These are phyloP conservation scores for Ypsolopha scabrella DNA, from an alignment of 2,888 invertebrate species.

Conservation along the genomic window DNA sequence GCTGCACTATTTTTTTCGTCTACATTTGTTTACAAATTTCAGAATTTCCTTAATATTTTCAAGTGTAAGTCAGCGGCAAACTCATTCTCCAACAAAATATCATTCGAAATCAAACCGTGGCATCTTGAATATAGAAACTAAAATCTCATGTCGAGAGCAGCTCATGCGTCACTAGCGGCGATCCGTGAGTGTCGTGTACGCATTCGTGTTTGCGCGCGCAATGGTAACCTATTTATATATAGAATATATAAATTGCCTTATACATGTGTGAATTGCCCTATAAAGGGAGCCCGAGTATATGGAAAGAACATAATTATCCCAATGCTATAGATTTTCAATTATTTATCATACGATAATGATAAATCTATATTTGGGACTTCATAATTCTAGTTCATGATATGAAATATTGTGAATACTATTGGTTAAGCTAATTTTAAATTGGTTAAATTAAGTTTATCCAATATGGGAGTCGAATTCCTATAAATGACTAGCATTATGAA, in stretches of 20 bases:
- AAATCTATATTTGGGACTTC: slow-evolving; percentile 1
- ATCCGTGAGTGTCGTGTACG: background rate
- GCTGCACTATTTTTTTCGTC: too few species aligned
- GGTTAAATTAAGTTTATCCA: background rate
- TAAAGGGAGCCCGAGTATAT: slow-evolving; percentile 18
- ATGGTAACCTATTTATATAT: slow-evolving; percentile 10
- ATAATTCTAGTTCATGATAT: slow-evolving; percentile 4
- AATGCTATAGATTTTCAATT: background rate
- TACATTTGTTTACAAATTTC: too few species aligned
- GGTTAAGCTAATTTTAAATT: background rate
- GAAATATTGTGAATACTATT: slow-evolving; percentile 3
- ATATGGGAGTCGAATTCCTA: background rate
- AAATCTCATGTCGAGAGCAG: too few species aligned
- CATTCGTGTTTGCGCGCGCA: slow-evolving; percentile 3
- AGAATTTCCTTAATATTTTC: too few species aligned
- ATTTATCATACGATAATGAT: slow-evolving; percentile 1
- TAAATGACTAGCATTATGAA: slow-evolving; percentile 2
- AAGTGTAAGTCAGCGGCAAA: too few species aligned
- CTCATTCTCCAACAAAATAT: too few species aligned
- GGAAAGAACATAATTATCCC: background rate
- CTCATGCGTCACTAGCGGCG: too few species aligned
- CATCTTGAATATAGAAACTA: too few species aligned
- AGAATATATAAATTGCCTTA: slow-evolving; percentile 45
- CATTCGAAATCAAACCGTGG: too few species aligned
- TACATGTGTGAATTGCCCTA: slow-evolving; percentile 25